Evolutionary conservation across 2,797 vertebrate genomes (phyloP).

Genomic region (Melanotaenia maccullochi): DNA sequence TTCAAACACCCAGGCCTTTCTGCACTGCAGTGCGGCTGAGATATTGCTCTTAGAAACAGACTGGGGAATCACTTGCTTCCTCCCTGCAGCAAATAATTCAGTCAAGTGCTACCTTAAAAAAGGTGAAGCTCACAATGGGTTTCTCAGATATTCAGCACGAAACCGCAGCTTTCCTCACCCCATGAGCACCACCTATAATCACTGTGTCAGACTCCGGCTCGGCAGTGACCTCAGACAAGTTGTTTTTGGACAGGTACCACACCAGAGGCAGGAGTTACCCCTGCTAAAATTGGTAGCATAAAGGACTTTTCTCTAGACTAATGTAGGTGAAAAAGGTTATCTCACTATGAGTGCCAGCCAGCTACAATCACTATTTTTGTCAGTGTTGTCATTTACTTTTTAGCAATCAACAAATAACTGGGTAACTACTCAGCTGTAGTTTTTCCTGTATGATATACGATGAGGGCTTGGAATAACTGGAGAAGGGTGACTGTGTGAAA

Average conservation of each 20-base stretch:
- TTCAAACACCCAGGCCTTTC: conserved; percentile 39
- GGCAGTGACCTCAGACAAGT: conserved; percentile 78
- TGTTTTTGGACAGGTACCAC: conserved; percentile 81
- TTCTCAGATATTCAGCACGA: conserved; percentile 75
- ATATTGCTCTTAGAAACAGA: conserved; percentile 56
- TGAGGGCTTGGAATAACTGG: conserved; percentile 4
- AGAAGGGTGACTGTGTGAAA: neutral
- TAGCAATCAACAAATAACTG: conserved; percentile 14
- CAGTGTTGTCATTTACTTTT: conserved; percentile 22
- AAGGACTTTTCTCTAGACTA: conserved; percentile 58
- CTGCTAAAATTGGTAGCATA: conserved; percentile 58
- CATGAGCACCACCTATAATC: conserved; percentile 78
- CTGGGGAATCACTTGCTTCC: conserved; percentile 58
- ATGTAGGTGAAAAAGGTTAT: conserved; percentile 38
- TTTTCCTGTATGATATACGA: conserved; percentile 17
- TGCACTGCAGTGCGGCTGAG: conserved; percentile 36
- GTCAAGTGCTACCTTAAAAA: conserved; percentile 65
- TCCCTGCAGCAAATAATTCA: conserved; percentile 78
- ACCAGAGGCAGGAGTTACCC: conserved; percentile 66
- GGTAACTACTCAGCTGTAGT: neutral
- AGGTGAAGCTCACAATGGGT: conserved; percentile 79
- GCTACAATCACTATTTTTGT: conserved; percentile 28
- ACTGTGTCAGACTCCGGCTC: conserved; percentile 74
- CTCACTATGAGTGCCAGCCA: conserved; percentile 42
- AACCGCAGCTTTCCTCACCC: conserved; percentile 83